Percentiles rank a stretch among this genome's conserved stretches.
Evolutionary conservation across 2,113 vertebrate genomes (phyloP).

Genomic region (Platysternon megacephalum): DNA sequence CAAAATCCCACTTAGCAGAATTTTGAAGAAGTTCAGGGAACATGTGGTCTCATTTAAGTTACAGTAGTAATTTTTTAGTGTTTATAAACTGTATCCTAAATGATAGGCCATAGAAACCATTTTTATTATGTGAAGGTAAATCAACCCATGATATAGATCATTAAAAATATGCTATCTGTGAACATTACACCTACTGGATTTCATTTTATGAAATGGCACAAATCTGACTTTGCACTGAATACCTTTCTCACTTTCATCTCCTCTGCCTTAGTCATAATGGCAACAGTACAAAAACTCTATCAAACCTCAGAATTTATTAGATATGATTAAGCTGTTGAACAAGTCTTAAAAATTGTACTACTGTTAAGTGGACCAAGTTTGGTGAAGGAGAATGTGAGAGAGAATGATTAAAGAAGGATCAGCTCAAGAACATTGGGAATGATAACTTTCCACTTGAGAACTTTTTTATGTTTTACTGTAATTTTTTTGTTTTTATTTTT

Average conservation of each 20-base stretch:
- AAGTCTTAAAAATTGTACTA: slow-evolving; percentile 90
- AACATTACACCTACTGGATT: slow-evolving; percentile 78
- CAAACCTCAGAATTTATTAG: slow-evolving; percentile 90
- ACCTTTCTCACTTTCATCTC: slow-evolving; percentile 83
- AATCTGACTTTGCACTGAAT: slow-evolving; percentile 90
- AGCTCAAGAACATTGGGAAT: slow-evolving; percentile 82
- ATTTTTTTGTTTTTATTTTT: slow-evolving; percentile 80
- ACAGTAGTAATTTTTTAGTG: slow-evolving; percentile 68
- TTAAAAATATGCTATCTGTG: slow-evolving; percentile 70
- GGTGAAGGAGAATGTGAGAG: slow-evolving; percentile 79
- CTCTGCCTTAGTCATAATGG: slow-evolving; percentile 85
- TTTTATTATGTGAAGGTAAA: slow-evolving; percentile 71
- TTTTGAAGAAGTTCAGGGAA: slow-evolving; percentile 77
- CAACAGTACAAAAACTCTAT: slow-evolving; percentile 84
- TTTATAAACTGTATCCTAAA: slow-evolving; percentile 74
- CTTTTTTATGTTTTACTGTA: slow-evolving; percentile 94
- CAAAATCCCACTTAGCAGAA: slow-evolving; percentile 61
- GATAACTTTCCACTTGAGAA: slow-evolving; percentile 92
- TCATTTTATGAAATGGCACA: slow-evolving; percentile 81
- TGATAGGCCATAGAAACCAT: slow-evolving; percentile 65
- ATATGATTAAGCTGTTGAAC: slow-evolving; percentile 89
- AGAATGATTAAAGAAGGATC: slow-evolving; percentile 82
- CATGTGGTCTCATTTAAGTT: slow-evolving; percentile 74
- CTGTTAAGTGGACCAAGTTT: slow-evolving; percentile 90
- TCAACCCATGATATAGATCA: slow-evolving; percentile 58